Evolutionary conservation across 2,113 vertebrate genomes (phyloP), one percentile per base, ranked within the genome.

Genomic region (Fulmarus glacialis): DNA sequence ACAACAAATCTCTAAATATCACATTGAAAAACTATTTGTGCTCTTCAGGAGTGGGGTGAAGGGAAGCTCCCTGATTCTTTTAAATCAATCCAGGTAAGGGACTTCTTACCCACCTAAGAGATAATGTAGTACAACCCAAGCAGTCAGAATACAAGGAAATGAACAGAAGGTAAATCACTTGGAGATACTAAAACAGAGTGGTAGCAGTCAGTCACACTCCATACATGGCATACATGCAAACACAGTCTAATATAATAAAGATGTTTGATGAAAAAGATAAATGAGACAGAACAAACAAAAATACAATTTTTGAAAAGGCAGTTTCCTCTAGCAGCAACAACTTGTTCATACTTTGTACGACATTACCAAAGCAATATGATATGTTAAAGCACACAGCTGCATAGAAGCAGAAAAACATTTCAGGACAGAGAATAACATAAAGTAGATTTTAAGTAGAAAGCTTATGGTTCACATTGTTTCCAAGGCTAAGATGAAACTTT

Each of bases 241-340:
- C 27, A 47, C 42, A 18, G 3, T 32, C 55, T 89, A 68, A 92
- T 68, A 86, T 52, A 53, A 87, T 48, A 78, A 84, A 74, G 6
- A 18, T 2, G 0, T 78, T 83, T 91, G 55, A 86, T 89, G 66
- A 94, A 96, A 89, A 30, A 92, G 34, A 72, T 55, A 91, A 91
- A 90, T 75, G 36, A 90, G 30, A 68, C 11, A 60, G 71, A 90
- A 90, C 36, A 90, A 87, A 88, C 32, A 74, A 96, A 96, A 92
- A 62, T 42, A 63, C 15, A 67, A 6, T 42, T 90, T 95, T 68
- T 77, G 26, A 94, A 81, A 78, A 88, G 15, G 16, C 13, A 45
- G 18, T 66, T 87, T 71, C 36, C 27, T 93, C 62, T 68, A 85
- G 15, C 62, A 82, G 20, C 29, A 59, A 59, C 38, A 78, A 21